Evolutionary conservation across 2,888 invertebrate species (phyloP).

Genomic region (Diaphora mendica): DNA sequence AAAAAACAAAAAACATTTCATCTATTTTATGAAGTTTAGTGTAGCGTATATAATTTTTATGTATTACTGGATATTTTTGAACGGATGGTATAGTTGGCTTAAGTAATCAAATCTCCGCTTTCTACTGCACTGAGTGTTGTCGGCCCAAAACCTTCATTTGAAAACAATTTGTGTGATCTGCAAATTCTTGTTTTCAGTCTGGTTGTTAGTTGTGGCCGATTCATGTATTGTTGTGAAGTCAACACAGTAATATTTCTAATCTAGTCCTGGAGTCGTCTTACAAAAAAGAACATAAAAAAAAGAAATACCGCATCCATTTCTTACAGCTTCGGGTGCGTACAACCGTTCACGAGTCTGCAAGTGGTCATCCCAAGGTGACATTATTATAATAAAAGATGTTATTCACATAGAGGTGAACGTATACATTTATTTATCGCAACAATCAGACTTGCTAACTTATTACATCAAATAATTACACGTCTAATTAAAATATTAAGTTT

Average conservation of each 20-base stretch:
- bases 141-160: too few species aligned
- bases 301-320: constrained; percentile 38
- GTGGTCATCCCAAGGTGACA: constrained; percentile 80
- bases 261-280: too few species aligned
- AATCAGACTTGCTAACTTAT: constrained; percentile 20
- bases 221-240: too few species aligned
- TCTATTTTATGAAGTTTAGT: neutral
- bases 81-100: too few species aligned
- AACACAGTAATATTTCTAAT: too few species aligned
- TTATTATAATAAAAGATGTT: constrained; percentile 70
- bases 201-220: too few species aligned
- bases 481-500: neutral
- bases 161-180: too few species aligned
- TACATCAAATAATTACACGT: neutral
- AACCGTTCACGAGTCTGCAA: constrained; percentile 61
- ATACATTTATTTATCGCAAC: constrained; percentile 33
- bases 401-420: constrained; percentile 61
- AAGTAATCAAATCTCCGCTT: too few species aligned
- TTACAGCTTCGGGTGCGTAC: constrained; percentile 14
- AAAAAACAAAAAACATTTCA: neutral
- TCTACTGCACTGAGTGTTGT: too few species aligned
- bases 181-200: too few species aligned
- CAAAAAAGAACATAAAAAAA: neutral
- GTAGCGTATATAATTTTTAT: neutral
- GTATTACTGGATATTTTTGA: too few species aligned